A percentile compares a stretch with the other conserved stretches of the same genome.
phyloP scores from a whole-genome alignment of 2,888 invertebrate species.

The Brachyopa scutellaris region DNA sequence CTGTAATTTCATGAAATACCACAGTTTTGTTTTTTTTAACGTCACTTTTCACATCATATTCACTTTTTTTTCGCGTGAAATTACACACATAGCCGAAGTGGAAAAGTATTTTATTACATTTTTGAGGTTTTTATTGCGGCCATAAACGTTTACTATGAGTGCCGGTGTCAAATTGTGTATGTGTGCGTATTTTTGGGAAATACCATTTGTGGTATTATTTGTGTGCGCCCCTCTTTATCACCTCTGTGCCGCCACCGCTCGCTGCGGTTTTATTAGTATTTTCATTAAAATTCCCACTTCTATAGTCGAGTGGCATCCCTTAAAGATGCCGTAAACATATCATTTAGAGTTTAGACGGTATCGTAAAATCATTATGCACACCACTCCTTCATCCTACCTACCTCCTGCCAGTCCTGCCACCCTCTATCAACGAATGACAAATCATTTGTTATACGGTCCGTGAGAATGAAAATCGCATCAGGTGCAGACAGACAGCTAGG shows the following conservation, averaged over 20 bases:
- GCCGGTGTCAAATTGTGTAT: background rate
- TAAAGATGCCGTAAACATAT: conserved; percentile 41
- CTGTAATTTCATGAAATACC: background rate
- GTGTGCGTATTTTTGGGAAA: conserved; percentile 19
- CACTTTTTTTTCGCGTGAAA: background rate
- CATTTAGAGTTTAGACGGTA: conserved; percentile 39
- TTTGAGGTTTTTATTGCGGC: conserved; percentile 32
- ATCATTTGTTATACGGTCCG: conserved; percentile 44
- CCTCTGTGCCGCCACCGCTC: conserved; percentile 18
- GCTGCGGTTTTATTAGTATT: conserved; percentile 39
- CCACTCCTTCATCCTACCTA: background rate
- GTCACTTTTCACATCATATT: background rate
- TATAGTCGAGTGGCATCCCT: conserved; percentile 13
- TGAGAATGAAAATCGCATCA: conserved; percentile 56
- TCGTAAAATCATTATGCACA: conserved; percentile 63
- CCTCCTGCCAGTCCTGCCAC: background rate
- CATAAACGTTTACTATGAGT: conserved; percentile 21
- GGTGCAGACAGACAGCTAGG: conserved; percentile 56
- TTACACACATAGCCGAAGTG: background rate
- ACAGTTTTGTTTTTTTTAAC: conserved; percentile 1
- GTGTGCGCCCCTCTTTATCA: conserved; percentile 35
- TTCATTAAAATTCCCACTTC: conserved; percentile 36
- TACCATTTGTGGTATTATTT: conserved; percentile 12
- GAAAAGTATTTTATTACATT: conserved; percentile 50
- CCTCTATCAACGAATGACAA: conserved; percentile 4